Evolutionary conservation across 92 coral and sea anemone species (phyloP).

Genomic region (Phenganax subtilis): DNA sequence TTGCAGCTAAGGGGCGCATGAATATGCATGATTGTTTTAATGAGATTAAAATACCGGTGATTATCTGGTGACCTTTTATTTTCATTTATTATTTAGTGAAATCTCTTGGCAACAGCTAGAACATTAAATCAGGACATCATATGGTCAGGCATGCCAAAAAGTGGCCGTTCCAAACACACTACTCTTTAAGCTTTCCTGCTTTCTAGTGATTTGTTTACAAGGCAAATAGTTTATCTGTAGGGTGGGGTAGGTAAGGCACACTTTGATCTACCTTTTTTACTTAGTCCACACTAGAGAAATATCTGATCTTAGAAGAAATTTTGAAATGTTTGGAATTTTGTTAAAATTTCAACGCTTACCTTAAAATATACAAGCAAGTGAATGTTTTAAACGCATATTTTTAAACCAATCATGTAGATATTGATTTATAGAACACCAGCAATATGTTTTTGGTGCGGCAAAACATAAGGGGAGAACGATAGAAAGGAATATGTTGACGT

Average conservation of each 20-base stretch:
- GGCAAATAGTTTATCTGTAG: background rate
- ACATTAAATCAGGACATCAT: background rate
- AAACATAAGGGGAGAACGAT: background rate
- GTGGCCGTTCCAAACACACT: background rate
- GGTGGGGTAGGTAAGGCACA: constrained; percentile 1
- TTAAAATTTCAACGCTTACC: background rate
- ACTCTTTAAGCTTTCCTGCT: background rate
- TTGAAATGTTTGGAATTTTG: background rate
- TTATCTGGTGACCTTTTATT: background rate
- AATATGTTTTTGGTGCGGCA: background rate
- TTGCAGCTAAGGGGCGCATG: background rate
- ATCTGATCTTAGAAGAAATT: background rate
- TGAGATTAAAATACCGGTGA: background rate
- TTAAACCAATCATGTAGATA: constrained; percentile 9
- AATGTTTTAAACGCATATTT: background rate
- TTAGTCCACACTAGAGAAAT: background rate
- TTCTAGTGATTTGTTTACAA: background rate
- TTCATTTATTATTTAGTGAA: background rate
- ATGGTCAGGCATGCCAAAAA: background rate
- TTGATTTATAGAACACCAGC: background rate
- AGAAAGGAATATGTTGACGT: background rate
- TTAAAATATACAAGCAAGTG: background rate
- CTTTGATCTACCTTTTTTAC: background rate
- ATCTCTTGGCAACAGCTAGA: background rate
- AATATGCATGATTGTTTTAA: background rate